Percentiles rank a stretch among this genome's conserved stretches.
Conservation (phyloP, 2,797 vertebrate species). For the Pogoniulus pusillus region DNA sequence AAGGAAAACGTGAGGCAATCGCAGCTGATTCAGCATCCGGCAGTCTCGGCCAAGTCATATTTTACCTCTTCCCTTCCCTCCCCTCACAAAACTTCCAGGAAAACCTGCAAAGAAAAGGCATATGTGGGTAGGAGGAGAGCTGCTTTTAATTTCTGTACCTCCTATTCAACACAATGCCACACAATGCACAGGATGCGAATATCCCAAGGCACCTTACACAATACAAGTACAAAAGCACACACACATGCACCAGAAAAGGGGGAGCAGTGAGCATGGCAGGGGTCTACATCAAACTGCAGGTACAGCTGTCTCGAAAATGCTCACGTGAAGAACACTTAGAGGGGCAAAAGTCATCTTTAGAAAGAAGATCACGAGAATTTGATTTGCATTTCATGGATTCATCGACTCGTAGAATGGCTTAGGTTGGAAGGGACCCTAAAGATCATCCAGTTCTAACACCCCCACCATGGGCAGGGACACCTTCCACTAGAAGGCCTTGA, state of each 20-base stretch:
- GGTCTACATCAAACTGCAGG: slow-evolving; percentile 4
- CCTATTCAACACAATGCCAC: slow-evolving; percentile 72
- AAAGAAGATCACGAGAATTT: neutral
- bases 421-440: no score
- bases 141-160: slow-evolving; percentile 66
- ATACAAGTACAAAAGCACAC: slow-evolving; percentile 57
- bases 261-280: slow-evolving; percentile 4
- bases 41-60: slow-evolving; percentile 58
- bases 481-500: no score
- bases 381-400: neutral
- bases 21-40: slow-evolving; percentile 70
- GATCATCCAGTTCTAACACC: no score
- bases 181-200: slow-evolving; percentile 74
- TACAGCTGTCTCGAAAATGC: neutral
- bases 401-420: no score
- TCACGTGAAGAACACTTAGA: neutral
- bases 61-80: slow-evolving; percentile 71
- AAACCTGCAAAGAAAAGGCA: slow-evolving; percentile 74
- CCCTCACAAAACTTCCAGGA: slow-evolving; percentile 67
- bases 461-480: no score
- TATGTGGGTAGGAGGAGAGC: slow-evolving; percentile 63
- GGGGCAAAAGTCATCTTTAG: neutral
- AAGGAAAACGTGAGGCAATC: slow-evolving; percentile 68
- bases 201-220: slow-evolving; percentile 73
- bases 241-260: slow-evolving; percentile 41